phyloP scores from a whole-genome alignment of 2,797 vertebrate genomes.

The Euphonia xanthogaster region DNA sequence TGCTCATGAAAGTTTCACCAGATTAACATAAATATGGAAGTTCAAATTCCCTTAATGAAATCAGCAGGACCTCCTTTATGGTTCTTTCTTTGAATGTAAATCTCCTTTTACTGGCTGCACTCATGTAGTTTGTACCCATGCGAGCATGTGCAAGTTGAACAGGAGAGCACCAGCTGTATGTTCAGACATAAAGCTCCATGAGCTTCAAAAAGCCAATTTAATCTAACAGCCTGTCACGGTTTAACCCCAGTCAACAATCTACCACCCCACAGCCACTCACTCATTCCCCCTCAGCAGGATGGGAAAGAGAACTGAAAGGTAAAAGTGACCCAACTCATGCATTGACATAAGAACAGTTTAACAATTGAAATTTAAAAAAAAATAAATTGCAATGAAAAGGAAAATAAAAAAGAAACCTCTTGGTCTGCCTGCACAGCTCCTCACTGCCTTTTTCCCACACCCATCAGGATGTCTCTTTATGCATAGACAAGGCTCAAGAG shows the following conservation, averaged over 20 bases:
- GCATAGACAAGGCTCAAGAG: background rate
- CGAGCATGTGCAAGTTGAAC: background rate
- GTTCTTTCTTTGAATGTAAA: background rate
- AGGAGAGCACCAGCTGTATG: background rate
- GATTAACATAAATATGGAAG: background rate
- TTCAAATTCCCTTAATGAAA: background rate
- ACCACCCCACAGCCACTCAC: background rate
- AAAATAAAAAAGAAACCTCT: background rate
- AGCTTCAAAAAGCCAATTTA: background rate
- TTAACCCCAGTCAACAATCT: background rate
- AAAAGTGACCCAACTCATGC: background rate
- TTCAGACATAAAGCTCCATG: background rate
- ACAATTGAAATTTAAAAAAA: background rate
- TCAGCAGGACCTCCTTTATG: background rate
- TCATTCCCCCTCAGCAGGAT: background rate
- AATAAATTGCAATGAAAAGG: background rate
- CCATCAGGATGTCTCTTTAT: background rate
- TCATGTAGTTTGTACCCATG: background rate
- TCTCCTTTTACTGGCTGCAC: background rate
- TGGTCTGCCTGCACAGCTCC: background rate
- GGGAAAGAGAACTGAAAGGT: background rate
- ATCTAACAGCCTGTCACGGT: accelerated
- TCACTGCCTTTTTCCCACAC: background rate
- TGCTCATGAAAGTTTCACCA: background rate
- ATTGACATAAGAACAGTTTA: background rate